Base-by-base conservation (phyloP, 2,888 invertebrate species). In the Pinctada fucata region DNA sequence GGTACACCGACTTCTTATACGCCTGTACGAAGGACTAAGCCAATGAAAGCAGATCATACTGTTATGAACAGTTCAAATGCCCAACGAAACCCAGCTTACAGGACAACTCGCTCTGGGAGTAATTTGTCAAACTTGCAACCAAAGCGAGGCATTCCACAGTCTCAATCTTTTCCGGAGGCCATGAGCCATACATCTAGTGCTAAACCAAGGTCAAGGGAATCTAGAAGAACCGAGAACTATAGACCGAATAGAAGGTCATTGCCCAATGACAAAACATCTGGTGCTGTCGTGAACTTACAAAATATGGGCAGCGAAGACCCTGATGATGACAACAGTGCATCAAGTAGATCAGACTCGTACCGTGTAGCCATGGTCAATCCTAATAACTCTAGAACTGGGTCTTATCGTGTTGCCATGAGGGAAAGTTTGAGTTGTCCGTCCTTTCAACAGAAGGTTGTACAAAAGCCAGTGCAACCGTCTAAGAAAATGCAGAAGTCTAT, bases 321-420 rank as follows among this genome's bases (percentile, higher is more conserved):
- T 48, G 45, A 52, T 66, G 49, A 66, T 8, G 66, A 70, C 48
- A 64, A 75, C 6, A 70, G 69, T n/a, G 70, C 75, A 64, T 67
- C 81, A 47, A 78, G 48, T 58, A 80, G 88, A 16, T 81, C 88
- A 47, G 89, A 89, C 72, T 88, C 89, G 3, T 89, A 90, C 78
- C 86, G 89, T 73, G 87, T 87, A 72, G 89, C 89, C 10, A 85
- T 87, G 84, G 80, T 69, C 73, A 79, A 73, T 50, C 16, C 31
- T 72, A 87, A 79, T 76, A 78, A 71, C 13, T 48, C 58, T 45
- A 66, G 85, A 50, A 81, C 79, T 65, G 78, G 78, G 31, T 86
- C 87, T 69, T 82, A 85, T 78, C 76, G 84, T 72, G 80, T 82
- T 45, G 84, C 85, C 13, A 83, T 85, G 82, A 76, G 78, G 70